Base-by-base conservation (phyloP, 2,888 invertebrate species). In the Atethmia centrago region DNA sequence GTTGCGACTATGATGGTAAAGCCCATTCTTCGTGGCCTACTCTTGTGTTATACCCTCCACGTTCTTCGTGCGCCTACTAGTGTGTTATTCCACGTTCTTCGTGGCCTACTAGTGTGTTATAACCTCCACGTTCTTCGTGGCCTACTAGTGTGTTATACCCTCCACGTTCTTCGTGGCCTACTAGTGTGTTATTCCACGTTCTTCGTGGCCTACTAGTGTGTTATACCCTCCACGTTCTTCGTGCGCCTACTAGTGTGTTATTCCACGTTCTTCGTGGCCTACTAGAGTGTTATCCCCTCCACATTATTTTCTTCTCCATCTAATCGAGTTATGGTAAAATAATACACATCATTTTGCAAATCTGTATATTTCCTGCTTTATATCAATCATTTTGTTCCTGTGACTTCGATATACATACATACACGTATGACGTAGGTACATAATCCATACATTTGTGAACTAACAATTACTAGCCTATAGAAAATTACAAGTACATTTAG, bases 351-450 rank as follows among this genome's bases (percentile, higher is more conserved):
- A 77, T 89, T 89, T 91, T 93, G 93, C 92, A 94, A 94, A 94
- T 93, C 88, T 91, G 90, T 94, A 94, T 94, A 94, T 94, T 94
- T 87, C 87, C 83, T 87, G 88, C 80, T 79, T 87, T 83, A 86
- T 93, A 88, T 87, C 87, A 89, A 88, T 90, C 89, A 85, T 88
- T 89, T 90, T 89, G 88, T 90, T 91, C 88, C 88, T 80, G 88
- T 87, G 88, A 87, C 85, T 88, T 89, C 82, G 84, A 87, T 84
- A 86, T 80, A 84, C 86, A 85, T 85, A 88, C 84, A 89, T 89
- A 89, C 86, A 89, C 87, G 79, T 84, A 87, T 86, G 88, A 89
- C 87, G 79, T 84, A 87, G 86, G 88, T 87, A 89, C 84, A 88
- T 86, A 81, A 85, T 88, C 70, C 85, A 84, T 85, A 85, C 82